phyloP scores from a whole-genome alignment of 1,140 invertebrate genomes.

The Drosophila ananassae region DNA sequence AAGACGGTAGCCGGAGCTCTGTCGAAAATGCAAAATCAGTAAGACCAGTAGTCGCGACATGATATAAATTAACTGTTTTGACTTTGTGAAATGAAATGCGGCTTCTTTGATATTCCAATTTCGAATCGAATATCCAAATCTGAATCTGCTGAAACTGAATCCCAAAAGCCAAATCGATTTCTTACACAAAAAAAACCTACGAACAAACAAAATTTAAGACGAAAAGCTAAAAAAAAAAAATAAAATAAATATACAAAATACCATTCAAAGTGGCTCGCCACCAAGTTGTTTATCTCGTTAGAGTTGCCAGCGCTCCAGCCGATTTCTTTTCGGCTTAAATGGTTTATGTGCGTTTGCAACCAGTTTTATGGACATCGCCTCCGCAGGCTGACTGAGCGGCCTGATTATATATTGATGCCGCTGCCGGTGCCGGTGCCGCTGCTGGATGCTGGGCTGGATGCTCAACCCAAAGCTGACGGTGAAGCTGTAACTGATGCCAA shows the following conservation, averaged over 20 bases:
- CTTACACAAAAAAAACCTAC: conserved; percentile 44
- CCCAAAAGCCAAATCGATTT: conserved; percentile 62
- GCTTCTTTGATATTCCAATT: conserved; percentile 72
- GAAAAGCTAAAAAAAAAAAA: too few species aligned
- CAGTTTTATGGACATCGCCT: conserved; percentile 70
- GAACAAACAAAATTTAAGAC: conserved; percentile 1
- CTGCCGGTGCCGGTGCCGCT: conserved; percentile 6
- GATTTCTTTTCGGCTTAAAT: conserved; percentile 82
- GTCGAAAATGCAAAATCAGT: conserved; percentile 83
- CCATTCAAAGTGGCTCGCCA: conserved; percentile 61
- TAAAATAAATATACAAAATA: conserved; percentile 42
- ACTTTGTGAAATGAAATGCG: conserved; percentile 83
- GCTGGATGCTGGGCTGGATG: conserved; percentile 4
- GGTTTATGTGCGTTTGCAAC: conserved; percentile 80
- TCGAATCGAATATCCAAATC: conserved; percentile 36
- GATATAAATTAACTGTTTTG: conserved; percentile 84
- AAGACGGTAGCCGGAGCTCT: conserved; percentile 51
- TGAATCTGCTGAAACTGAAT: neutral
- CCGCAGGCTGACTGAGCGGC: conserved; percentile 49
- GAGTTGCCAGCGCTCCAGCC: conserved; percentile 66
- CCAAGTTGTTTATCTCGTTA: conserved; percentile 63
- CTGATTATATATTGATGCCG: conserved; percentile 59
- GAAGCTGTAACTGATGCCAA: conserved; percentile 10
- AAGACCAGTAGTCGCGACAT: conserved; percentile 84
- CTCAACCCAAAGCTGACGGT: conserved; percentile 24